Conservation (phyloP, 2,113 vertebrate species). For the Ceuthmochares aereus region DNA sequence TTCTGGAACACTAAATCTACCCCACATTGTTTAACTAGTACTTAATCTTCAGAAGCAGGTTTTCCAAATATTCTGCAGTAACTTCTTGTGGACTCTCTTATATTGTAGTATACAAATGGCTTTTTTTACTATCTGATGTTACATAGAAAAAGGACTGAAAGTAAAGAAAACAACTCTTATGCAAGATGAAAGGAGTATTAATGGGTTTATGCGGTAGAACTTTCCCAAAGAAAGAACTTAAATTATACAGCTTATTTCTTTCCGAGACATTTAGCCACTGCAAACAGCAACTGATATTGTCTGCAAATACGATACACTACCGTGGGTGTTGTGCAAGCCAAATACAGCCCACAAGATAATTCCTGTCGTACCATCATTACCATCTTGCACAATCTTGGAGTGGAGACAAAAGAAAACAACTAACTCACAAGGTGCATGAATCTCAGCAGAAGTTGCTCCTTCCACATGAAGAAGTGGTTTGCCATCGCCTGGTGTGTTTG, state of each 20-base stretch:
- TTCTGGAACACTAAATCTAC: background rate
- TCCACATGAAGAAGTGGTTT: background rate
- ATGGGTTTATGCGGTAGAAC: background rate
- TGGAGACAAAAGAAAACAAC: slow-evolving; percentile 2
- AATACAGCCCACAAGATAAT: background rate
- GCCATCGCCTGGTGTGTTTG: fast-evolving
- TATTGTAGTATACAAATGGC: background rate
- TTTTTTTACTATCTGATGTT: background rate
- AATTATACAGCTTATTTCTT: background rate
- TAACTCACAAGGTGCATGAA: background rate
- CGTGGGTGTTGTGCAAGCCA: background rate
- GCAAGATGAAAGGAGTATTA: background rate
- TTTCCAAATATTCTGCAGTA: background rate
- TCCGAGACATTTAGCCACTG: background rate
- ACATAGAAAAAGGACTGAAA: background rate
- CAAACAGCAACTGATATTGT: background rate
- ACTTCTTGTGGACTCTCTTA: background rate
- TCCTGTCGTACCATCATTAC: background rate
- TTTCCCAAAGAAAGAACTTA: background rate
- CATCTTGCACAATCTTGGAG: background rate
- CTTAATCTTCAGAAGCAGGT: background rate
- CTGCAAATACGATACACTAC: background rate
- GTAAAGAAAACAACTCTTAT: background rate
- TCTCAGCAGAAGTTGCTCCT: background rate
- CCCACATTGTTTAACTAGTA: background rate